Evolutionary conservation across 2,113 vertebrate genomes (phyloP).

Genomic region (Tragelaphus buxtoni): DNA sequence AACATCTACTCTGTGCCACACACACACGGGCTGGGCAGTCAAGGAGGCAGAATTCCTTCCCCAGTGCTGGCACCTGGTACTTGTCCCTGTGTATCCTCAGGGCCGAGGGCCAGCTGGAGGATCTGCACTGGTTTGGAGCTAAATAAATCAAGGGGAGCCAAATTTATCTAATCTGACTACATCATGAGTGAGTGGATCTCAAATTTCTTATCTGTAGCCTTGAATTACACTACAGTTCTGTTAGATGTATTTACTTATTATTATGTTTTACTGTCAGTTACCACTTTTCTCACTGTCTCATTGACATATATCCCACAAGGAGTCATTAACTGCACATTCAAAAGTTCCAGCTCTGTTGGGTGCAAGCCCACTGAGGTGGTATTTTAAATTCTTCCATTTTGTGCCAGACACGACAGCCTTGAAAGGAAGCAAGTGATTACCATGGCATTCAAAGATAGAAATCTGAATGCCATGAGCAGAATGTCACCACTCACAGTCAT

Average conservation of each 20-base stretch:
- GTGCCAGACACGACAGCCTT: conserved; percentile 49
- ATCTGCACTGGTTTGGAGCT: background rate
- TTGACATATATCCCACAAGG: background rate
- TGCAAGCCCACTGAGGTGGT: background rate
- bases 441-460: conserved; percentile 55
- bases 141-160: background rate
- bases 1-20: background rate
- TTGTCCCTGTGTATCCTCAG: background rate
- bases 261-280: background rate
- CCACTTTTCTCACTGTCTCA: background rate
- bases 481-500: background rate
- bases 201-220: background rate
- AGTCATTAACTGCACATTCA: background rate
- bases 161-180: background rate
- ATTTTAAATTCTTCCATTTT: conserved; percentile 53
- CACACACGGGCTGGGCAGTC: background rate
- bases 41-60: background rate
- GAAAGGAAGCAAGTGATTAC: conserved; percentile 47
- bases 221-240: background rate
- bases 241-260: background rate
- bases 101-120: accelerated
- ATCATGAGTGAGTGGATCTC: background rate
- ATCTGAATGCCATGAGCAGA: conserved; percentile 33
- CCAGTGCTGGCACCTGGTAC: accelerated
- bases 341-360: background rate